phyloP scores from a whole-genome alignment of 2,888 invertebrate species.

The Lottia scabra region DNA sequence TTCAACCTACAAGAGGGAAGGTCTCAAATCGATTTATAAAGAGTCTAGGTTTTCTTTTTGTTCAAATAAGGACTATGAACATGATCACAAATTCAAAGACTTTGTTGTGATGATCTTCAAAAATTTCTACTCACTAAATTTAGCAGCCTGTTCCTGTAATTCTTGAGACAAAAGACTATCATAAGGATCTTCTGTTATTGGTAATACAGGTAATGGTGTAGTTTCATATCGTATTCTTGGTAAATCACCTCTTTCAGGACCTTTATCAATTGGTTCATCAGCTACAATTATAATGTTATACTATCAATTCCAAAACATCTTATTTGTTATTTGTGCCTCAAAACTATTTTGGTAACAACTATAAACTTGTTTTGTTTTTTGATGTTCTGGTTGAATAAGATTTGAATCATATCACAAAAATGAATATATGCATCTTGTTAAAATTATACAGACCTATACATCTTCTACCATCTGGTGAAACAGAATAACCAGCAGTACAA shows the following conservation, averaged over 20 bases:
- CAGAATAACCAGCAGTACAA: conserved; percentile 70
- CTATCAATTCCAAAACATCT: too few species aligned
- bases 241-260: conserved; percentile 47
- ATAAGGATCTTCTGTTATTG: conserved; percentile 40
- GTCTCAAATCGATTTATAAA: too few species aligned
- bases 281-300: too few species aligned
- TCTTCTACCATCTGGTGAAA: conserved; percentile 52
- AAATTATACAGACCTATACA: conserved; percentile 56
- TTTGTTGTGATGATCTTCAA: background rate
- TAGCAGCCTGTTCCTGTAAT: conserved; percentile 26
- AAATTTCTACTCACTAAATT: conserved; percentile 23
- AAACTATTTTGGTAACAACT: too few species aligned
- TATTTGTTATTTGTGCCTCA: too few species aligned
- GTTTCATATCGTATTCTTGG: conserved; percentile 55
- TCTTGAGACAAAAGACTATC: conserved; percentile 48
- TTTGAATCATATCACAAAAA: too few species aligned
- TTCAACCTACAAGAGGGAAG: too few species aligned
- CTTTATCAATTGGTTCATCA: conserved; percentile 23
- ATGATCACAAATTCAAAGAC: background rate
- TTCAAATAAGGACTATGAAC: too few species aligned
- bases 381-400: too few species aligned
- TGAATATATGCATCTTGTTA: too few species aligned
- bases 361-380: too few species aligned
- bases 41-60: too few species aligned
- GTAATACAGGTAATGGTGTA: conserved; percentile 56